A percentile compares a stretch with the other conserved stretches of the same genome.
phyloP scores from a whole-genome alignment of 2,888 invertebrate species.

The Amaurobius ferox region DNA sequence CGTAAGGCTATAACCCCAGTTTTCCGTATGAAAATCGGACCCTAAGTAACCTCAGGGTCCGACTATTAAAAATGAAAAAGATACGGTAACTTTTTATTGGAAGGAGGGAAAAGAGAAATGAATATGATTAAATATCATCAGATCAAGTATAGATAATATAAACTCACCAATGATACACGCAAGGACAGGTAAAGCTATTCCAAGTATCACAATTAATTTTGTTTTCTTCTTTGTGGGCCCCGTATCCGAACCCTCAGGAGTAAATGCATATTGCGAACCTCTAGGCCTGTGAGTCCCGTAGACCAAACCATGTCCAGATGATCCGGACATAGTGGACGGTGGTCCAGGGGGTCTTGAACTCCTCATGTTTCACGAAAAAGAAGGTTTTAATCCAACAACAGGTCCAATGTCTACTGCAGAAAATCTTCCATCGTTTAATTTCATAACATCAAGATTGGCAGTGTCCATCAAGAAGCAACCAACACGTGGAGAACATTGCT shows the following conservation, averaged over 20 bases:
- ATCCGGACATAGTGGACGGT: slow-evolving; percentile 43
- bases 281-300: slow-evolving; percentile 26
- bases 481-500: background rate
- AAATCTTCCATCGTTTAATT: background rate
- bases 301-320: slow-evolving; percentile 43
- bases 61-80: no score
- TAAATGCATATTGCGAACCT: slow-evolving; percentile 11
- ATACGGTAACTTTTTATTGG: no score
- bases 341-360: slow-evolving; percentile 41
- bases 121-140: no score
- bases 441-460: background rate
- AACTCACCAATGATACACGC: slow-evolving; percentile 63
- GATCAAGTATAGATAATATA: no score
- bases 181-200: slow-evolving; percentile 59
- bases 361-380: slow-evolving; percentile 30
- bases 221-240: slow-evolving; percentile 21
- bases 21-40: no score
- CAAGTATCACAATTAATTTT: slow-evolving; percentile 49
- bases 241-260: background rate
- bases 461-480: background rate
- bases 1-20: no score
- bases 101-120: no score
- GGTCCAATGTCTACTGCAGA: background rate
- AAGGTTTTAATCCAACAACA: background rate
- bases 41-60: no score